These are phyloP conservation scores for Halcyon malimbica DNA, from an alignment of 2,113 vertebrate genomes.

Conservation along the genomic window DNA sequence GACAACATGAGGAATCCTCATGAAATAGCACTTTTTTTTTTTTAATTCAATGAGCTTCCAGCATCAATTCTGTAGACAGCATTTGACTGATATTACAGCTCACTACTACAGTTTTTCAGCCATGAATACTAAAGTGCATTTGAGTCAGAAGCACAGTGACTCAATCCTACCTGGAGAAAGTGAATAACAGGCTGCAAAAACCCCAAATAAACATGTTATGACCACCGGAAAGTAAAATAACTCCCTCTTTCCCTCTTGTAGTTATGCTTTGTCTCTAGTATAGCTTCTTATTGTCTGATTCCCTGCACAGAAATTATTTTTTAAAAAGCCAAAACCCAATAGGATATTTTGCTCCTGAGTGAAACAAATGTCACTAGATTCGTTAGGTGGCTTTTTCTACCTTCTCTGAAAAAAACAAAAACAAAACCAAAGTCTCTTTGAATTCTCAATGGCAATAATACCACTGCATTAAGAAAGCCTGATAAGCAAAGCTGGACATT, in stretches of 20 bases:
- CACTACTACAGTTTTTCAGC: not conserved
- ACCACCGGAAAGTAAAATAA: not conserved
- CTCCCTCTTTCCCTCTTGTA: not conserved
- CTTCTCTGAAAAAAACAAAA: not conserved
- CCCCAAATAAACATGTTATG: accelerated
- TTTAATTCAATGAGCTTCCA: not conserved
- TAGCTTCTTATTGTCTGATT: not conserved
- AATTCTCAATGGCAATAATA: not conserved
- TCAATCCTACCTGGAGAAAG: not conserved
- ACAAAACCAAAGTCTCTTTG: not conserved
- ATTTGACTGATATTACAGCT: not conserved
- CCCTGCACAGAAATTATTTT: not conserved
- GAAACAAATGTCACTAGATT: not conserved
- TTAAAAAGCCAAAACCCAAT: accelerated
- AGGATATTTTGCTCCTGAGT: not conserved
- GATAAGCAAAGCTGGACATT: not conserved
- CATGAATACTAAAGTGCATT: not conserved
- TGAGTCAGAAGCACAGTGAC: not conserved
- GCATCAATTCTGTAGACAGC: not conserved
- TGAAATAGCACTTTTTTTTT: not conserved
- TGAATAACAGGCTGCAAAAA: not conserved
- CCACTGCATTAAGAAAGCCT: not conserved
- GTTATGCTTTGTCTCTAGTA: not conserved
- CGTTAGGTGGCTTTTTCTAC: not conserved
- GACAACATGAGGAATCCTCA: not conserved